Evolutionary conservation across 2,888 invertebrate genomes (phyloP), one percentile per base, ranked within the genome.

Genomic region (Polyommatus iphigenia): DNA sequence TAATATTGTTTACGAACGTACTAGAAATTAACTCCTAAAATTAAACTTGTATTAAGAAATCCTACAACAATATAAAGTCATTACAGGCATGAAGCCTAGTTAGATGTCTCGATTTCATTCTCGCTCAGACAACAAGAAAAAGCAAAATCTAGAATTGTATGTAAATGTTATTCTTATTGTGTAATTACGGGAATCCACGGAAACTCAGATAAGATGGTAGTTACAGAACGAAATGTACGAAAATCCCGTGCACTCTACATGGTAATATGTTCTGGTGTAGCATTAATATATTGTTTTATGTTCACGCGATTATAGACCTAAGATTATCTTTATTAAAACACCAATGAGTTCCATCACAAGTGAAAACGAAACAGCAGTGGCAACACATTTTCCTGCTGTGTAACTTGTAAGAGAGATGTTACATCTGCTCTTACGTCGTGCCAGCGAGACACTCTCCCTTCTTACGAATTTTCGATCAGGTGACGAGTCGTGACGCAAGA

Each of bases 101-200:
- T 62, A 24, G 20, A 13, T 13, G 13, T 62, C 24, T 62, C 62
- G 24, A 13, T 62, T 62, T 62, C 24, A 62, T 62, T 24, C 62
- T 24, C 10, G 24, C 62, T 13, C 13, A 62, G 62, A 62, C 24
- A 24, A 62, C 13, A 62, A 62, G 62, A 62, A 62, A 62, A 62
- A 24, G 62, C 62, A 62, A 13, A 62, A 24, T 62, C 62, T 24
- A 62, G 62, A 50, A 75, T 67, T 76, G 62, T 75, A 46, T 62
- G 62, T 62, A 62, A 80, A 80, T 79, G 77, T 78, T 78, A 81
- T 79, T 81, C 77, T 79, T 81, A 80, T 78, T 81, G 81, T 80
- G 78, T 76, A 79, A 80, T 80, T 80, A 79, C 79, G 79, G 77
- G 3, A 62, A 62, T 62, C 62, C 24, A 62, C 62, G 59, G 62